Evolutionary conservation across 2,888 invertebrate genomes (phyloP), one percentile per base, ranked within the genome.

Genomic region (Odontocolon sp.): DNA sequence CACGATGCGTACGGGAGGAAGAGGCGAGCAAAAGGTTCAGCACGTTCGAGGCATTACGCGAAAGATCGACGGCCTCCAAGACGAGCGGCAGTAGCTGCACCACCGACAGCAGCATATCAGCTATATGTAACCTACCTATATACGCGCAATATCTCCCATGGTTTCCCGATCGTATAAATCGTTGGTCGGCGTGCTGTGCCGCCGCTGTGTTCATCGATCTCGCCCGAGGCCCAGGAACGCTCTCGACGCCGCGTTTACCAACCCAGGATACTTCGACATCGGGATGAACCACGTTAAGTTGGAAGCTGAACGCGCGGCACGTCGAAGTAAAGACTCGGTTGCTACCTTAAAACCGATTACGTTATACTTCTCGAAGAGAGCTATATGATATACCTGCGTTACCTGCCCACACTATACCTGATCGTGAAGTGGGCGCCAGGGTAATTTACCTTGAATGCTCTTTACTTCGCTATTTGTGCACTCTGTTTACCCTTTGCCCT

Each of bases 11-110:
- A 33, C 33, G 45, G 2, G 40, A 26, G 26, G 26, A n/a, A 16
- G 54, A 4, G 63, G 23, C 11, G 28, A 16, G 64, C 16, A 4
- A 59, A 45, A 59, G 50, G 66, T 52, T 66, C 26, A 16, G 45
- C 77, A 79, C 79, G 79, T 71, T 74, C 40, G 54, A 71, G 11
- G 77, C 74, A 69, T 77, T 77, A 79, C 77, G 68, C 63, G 66
- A 61, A 63, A 68, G 67, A 79, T 73, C 73, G 63, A 63, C 69
- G 68, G 67, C 47, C 56, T 64, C 57, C 9, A 28, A 68, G 56
- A 74, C 68, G 45, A 63, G 74, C 14, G 9, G 47, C 28, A 26
- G 64, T 47, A 36, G 2, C 54, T 8, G 28, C 50, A 33, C 26
- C 16, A 61, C 11, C 42, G 18, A 14, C 23, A 26, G 14, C 47